Evolutionary conservation across 2,888 invertebrate species (phyloP).

Genomic region (Pollenia labialis): DNA sequence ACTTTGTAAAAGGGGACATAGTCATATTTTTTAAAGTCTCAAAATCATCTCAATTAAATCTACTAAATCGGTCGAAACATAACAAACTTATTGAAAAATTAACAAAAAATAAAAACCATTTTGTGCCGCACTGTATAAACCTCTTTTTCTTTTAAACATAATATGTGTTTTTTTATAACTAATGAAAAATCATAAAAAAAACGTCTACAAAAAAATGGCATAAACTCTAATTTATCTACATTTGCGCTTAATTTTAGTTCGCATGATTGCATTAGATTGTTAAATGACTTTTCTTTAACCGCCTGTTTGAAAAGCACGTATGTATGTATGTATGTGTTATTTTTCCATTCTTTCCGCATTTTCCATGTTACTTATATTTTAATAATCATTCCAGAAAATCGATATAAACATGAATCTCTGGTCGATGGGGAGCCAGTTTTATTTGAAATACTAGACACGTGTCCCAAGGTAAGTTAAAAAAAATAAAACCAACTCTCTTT

Average conservation of each 20-base stretch:
- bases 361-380: constrained; percentile 33
- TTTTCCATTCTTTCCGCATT: constrained; percentile 1
- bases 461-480: constrained; percentile 85
- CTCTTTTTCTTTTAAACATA: neutral
- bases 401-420: constrained; percentile 95
- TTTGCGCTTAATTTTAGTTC: constrained; percentile 51
- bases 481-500: constrained; percentile 12
- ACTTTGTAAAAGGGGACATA: too few relatives aligned
- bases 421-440: constrained; percentile 95
- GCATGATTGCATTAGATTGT: constrained; percentile 56
- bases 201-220: neutral
- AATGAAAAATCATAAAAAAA: neutral
- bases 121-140: neutral
- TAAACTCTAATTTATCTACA: neutral
- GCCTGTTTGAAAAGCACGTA: neutral
- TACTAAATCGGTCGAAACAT: too few relatives aligned
- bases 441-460: constrained; percentile 95
- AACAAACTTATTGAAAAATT: too few relatives aligned
- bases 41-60: too few relatives aligned
- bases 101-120: too few relatives aligned
- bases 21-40: too few relatives aligned
- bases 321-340: neutral
- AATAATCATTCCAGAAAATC: constrained; percentile 88
- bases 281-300: neutral
- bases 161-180: neutral